These are phyloP conservation scores for Momotus momota DNA, from an alignment of 2,797 vertebrate genomes.

Conservation along the genomic window DNA sequence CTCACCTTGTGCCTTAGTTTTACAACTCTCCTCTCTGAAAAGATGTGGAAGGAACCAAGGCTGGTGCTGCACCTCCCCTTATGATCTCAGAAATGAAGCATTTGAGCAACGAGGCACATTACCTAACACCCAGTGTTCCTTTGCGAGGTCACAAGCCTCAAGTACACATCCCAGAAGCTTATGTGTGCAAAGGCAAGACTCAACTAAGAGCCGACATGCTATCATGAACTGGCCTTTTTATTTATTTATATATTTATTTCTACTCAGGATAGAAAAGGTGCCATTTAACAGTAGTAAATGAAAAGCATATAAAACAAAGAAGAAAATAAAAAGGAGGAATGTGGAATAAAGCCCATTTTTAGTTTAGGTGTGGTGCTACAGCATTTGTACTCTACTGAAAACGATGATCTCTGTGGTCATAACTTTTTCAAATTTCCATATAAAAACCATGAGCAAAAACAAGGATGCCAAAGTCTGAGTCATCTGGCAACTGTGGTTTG, in stretches of 20 bases:
- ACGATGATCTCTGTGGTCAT: constrained; percentile 49
- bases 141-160: constrained; percentile 9
- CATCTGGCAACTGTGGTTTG: constrained; percentile 54
- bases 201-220: not conserved
- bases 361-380: constrained; percentile 56
- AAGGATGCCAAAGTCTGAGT: constrained; percentile 61
- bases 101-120: not conserved
- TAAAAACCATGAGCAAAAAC: constrained; percentile 58
- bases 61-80: not conserved
- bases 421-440: constrained; percentile 59
- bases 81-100: constrained; percentile 39
- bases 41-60: not conserved
- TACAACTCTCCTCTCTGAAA: not conserved
- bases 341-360: constrained; percentile 24
- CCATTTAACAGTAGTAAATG: not conserved
- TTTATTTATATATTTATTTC: not conserved
- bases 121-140: not conserved
- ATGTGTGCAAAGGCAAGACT: not conserved
- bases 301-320: not conserved
- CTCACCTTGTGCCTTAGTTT: not conserved
- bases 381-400: constrained; percentile 39
- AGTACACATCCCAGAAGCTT: not conserved
- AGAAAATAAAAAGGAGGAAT: not conserved
- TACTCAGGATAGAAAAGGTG: not conserved
- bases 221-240: not conserved